These are phyloP conservation scores for Thera obeliscata DNA, from an alignment of 2,888 invertebrate species.

Conservation along the genomic window DNA sequence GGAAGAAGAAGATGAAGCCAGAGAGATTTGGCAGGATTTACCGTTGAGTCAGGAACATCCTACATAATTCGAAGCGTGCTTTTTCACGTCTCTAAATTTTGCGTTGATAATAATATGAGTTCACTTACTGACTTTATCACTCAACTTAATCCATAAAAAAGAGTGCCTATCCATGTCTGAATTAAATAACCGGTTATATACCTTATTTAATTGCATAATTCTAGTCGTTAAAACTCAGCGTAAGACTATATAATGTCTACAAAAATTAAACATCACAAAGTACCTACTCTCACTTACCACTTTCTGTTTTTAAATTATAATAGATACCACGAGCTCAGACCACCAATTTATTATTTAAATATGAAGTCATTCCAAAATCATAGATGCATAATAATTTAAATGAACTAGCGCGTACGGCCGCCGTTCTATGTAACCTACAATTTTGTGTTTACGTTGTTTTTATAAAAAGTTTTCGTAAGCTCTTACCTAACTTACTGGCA, in stretches of 20 bases:
- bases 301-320: slow-evolving; percentile 66
- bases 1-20: too few relatives aligned
- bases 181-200: slow-evolving; percentile 20
- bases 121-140: background rate
- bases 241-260: slow-evolving; percentile 36
- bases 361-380: slow-evolving; percentile 35
- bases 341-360: slow-evolving; percentile 63
- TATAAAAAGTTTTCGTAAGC: background rate
- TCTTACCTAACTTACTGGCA: slow-evolving; percentile 24
- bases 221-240: slow-evolving; percentile 34
- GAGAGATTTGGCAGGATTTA: too few relatives aligned
- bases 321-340: slow-evolving; percentile 49
- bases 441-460: background rate
- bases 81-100: background rate
- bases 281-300: slow-evolving; percentile 69
- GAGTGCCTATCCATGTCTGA: slow-evolving; percentile 26
- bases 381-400: slow-evolving; percentile 49
- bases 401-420: slow-evolving; percentile 33
- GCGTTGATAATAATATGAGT: background rate
- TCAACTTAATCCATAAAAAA: slow-evolving; percentile 25
- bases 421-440: too few relatives aligned
- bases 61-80: too few relatives aligned
- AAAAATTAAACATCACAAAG: slow-evolving; percentile 44
- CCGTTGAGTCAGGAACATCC: too few relatives aligned
- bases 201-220: slow-evolving; percentile 37